These are phyloP conservation scores for Limnephilus lunatus DNA, from an alignment of 2,888 invertebrate genomes.

Conservation along the genomic window DNA sequence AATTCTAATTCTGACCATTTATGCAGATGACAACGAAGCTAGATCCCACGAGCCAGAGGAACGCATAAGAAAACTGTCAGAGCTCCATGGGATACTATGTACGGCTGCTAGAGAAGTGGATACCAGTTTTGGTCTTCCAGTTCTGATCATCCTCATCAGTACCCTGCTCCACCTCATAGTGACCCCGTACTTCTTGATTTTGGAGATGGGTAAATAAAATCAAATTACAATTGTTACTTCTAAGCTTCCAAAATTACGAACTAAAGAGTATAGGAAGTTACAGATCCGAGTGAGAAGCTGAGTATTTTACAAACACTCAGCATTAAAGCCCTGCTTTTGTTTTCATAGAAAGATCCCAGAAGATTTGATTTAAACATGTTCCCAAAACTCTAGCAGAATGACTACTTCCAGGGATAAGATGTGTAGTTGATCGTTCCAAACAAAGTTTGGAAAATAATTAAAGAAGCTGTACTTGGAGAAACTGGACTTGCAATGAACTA, in stretches of 20 bases:
- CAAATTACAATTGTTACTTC: too few species aligned
- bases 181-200: slow-evolving; percentile 77
- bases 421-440: too few species aligned
- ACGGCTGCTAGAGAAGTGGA: slow-evolving; percentile 77
- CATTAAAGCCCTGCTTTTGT: background rate
- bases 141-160: slow-evolving; percentile 77
- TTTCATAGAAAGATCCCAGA: background rate
- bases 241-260: too few species aligned
- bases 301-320: background rate
- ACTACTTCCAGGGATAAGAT: background rate
- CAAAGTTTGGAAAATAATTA: too few species aligned
- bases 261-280: too few species aligned
- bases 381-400: too few species aligned
- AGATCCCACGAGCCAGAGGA: slow-evolving; percentile 68
- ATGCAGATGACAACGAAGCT: slow-evolving; percentile 45
- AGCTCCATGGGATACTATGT: slow-evolving; percentile 76
- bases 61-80: slow-evolving; percentile 74
- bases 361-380: background rate
- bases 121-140: slow-evolving; percentile 76
- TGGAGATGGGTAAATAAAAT: slow-evolving; percentile 73
- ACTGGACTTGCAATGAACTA: too few species aligned
- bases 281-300: too few species aligned
- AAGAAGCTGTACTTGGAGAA: too few species aligned
- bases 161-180: slow-evolving; percentile 79
- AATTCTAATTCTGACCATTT: background rate